Evolutionary conservation across 2,113 vertebrate genomes (phyloP), one percentile per base, ranked within the genome.

Genomic region (Alouatta palliata): DNA sequence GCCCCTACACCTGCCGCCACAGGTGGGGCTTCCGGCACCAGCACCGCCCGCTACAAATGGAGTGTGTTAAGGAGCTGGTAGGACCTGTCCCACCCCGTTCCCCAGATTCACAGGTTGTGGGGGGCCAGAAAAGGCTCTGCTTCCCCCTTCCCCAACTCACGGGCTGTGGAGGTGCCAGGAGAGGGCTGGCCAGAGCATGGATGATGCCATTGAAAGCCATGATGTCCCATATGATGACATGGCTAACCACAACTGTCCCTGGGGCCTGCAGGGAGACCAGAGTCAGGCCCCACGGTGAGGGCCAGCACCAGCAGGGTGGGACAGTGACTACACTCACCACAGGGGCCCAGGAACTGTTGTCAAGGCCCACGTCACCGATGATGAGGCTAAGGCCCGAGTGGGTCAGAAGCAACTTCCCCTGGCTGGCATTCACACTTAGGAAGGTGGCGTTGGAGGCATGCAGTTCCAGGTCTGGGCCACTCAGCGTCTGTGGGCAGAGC

Each of bases 181-280:
- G 98, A 0, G 99, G 99, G 30, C 98, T 98, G 16, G 99, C 98
- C 2, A 99, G 99, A 43, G 99, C 97, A 0, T 99, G 99, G 95
- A 99, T 99, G 96, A 99, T 99, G 64, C 99, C 99, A 0, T 99
- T 99, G 79, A 98, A 98, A 11, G 99, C 99, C 11, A 99, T 6
- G 87, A 99, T 99, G 98, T 99, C 99, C 99, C 99, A 99, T 9
- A 98, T 87, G 81, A 99, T 52, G 58, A 99, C 98, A 40, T 93
- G 87, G 2, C 97, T 98, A 80, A 98, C 94, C 92, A 99, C 99
- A 96, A 99, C 99, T 76, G 98, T 54, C 95, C 99, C 99, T 6
- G 82, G 96, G 5, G 92, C 98, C 99, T 98, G 47, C 21, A 27
- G 66, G 71, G 76, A 96, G 71, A 94, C 2, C 30, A 17, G 77